Evolutionary conservation across 2,797 vertebrate species (phyloP).

Genomic region (Danio jaintianensis): DNA sequence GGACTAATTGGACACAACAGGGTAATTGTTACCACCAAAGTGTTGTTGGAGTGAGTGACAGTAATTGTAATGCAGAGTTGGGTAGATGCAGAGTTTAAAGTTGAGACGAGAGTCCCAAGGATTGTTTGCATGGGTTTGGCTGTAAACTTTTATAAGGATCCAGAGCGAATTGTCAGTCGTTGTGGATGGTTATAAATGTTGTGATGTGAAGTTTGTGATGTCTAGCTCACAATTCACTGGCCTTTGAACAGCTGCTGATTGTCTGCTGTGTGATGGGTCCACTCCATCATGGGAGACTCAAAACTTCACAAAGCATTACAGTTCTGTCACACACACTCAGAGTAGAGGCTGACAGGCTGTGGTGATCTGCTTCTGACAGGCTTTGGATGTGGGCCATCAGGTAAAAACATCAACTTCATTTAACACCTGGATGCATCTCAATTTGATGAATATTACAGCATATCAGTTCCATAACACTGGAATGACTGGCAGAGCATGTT

Average conservation of each 20-base stretch:
- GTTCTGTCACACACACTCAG: conserved; percentile 17
- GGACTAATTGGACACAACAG: conserved; percentile 76
- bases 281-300: conserved; percentile 25
- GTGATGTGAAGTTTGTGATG: conserved; percentile 27
- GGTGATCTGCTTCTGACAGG: conserved; percentile 58
- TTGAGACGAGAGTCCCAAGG: conserved; percentile 51
- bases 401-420: conserved; percentile 58
- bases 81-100: conserved; percentile 46
- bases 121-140: neutral
- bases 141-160: conserved; percentile 21
- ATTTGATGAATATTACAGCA: neutral
- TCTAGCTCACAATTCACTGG: conserved; percentile 36
- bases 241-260: conserved; percentile 42
- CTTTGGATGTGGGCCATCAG: conserved; percentile 51
- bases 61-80: conserved; percentile 57
- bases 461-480: conserved; percentile 19
- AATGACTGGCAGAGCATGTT: neutral
- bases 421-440: conserved; percentile 19
- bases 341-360: conserved; percentile 29
- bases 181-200: conserved; percentile 36
- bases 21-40: conserved; percentile 70
- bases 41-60: conserved; percentile 65
- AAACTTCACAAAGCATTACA: conserved; percentile 15
- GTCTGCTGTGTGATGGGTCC: conserved; percentile 27
- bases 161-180: conserved; percentile 36